phyloP scores from a whole-genome alignment of 2,888 invertebrate genomes.

The Willowsia nigromaculata region DNA sequence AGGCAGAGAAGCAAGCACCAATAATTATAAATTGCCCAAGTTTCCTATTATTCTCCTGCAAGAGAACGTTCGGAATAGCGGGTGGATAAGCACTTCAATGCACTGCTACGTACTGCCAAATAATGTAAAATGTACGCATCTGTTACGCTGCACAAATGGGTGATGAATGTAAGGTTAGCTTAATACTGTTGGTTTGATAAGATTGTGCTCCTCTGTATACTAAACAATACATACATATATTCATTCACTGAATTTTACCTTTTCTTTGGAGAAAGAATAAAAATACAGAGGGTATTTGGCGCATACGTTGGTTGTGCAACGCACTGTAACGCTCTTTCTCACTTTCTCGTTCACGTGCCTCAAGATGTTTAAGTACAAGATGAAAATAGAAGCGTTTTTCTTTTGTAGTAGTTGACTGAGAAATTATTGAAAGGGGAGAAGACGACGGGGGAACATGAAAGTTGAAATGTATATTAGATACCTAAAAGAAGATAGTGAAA shows the following conservation, averaged over 20 bases:
- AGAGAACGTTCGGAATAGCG: neutral
- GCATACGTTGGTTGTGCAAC: neutral
- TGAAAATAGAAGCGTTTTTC: slow-evolving; percentile 3
- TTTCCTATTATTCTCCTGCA: slow-evolving; percentile 33
- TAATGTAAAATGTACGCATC: neutral
- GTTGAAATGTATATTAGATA: neutral
- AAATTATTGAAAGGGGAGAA: slow-evolving; percentile 61
- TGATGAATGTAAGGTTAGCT: neutral
- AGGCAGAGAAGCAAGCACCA: slow-evolving; percentile 39
- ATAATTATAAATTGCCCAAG: slow-evolving; percentile 66
- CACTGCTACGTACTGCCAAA: neutral
- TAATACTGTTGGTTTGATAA: slow-evolving; percentile 22
- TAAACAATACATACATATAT: neutral
- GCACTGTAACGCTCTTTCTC: neutral
- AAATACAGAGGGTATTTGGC: neutral
- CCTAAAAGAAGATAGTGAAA: neutral
- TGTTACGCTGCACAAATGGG: neutral
- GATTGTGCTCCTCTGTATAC: neutral
- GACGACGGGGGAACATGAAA: slow-evolving; percentile 13
- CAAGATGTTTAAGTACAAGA: neutral
- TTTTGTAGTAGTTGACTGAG: slow-evolving; percentile 37
- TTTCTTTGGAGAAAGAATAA: neutral
- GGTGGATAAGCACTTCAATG: no score
- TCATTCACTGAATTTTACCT: neutral
- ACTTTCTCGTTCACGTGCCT: neutral